Percentiles rank a stretch among this genome's conserved stretches.
Evolutionary conservation across 2,113 vertebrate species (phyloP).

Genomic region (Chamaea fasciata): DNA sequence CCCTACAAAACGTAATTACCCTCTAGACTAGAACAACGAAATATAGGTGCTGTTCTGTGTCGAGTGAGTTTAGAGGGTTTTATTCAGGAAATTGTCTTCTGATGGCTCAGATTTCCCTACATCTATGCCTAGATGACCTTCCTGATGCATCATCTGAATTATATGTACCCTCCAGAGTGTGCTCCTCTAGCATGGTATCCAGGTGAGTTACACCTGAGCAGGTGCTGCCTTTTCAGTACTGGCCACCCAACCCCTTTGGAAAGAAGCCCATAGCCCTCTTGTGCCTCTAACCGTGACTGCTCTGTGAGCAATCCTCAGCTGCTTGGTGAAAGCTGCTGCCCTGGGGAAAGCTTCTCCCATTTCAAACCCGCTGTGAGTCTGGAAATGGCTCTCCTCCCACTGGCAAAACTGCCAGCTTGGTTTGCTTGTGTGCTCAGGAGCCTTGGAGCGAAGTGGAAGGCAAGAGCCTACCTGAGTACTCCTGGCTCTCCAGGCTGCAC

Average conservation of each 20-base stretch:
- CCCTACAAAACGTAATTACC: neutral
- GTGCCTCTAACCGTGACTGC: neutral
- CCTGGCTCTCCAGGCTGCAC: neutral
- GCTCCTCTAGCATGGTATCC: neutral
- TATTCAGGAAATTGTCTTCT: neutral
- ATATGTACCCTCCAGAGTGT: fast-evolving
- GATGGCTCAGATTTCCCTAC: neutral
- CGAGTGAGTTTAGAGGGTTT: neutral
- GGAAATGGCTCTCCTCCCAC: neutral
- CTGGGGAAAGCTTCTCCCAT: neutral
- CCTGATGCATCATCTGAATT: neutral
- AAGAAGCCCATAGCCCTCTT: neutral
- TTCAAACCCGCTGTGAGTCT: neutral
- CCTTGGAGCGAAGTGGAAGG: neutral
- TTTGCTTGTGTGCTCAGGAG: neutral
- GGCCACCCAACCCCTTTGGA: neutral
- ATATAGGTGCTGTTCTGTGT: neutral
- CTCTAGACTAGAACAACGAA: neutral
- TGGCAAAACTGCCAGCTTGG: neutral
- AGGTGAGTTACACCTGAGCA: neutral
- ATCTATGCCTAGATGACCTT: neutral
- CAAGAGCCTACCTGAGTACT: neutral
- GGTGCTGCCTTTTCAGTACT: neutral
- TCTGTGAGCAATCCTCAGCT: neutral
- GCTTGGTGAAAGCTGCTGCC: neutral